Conservation (phyloP, 2,888 invertebrate genomes). For the Cephus sareptanus region DNA sequence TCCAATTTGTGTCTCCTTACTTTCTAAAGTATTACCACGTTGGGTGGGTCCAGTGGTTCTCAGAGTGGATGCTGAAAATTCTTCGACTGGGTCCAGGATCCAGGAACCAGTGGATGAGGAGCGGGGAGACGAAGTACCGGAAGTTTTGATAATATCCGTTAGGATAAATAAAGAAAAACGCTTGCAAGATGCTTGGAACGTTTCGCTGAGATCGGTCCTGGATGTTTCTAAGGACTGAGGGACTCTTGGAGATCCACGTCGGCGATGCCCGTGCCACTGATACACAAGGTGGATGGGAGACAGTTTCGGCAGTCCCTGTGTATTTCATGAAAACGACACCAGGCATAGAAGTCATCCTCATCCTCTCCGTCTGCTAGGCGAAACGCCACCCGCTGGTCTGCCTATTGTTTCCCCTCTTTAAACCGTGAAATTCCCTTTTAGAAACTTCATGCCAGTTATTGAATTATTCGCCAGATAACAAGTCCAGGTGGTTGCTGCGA, state of each 20-base stretch:
- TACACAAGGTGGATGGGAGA: background rate
- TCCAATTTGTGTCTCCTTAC: slow-evolving; percentile 57
- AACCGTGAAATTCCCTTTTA: slow-evolving; percentile 52
- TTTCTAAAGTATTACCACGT: slow-evolving; percentile 38
- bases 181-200: too few relatives aligned
- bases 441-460: slow-evolving; percentile 56
- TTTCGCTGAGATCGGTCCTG: background rate
- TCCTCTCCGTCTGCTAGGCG: background rate
- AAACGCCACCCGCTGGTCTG: background rate
- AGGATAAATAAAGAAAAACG: background rate
- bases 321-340: background rate
- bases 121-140: too few relatives aligned
- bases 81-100: too few relatives aligned
- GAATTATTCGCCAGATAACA: slow-evolving; percentile 64
- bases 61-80: background rate
- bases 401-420: slow-evolving; percentile 46
- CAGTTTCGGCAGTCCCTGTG: background rate
- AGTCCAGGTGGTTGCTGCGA: slow-evolving; percentile 21
- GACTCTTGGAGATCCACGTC: background rate
- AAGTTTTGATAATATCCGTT: background rate
- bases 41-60: background rate
- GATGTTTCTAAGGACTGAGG: background rate
- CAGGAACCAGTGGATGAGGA: background rate
- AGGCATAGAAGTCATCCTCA: background rate
- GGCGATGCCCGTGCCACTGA: background rate